Evolutionary conservation across 2,113 vertebrate species (phyloP).

Genomic region (Eubucco bourcierii): DNA sequence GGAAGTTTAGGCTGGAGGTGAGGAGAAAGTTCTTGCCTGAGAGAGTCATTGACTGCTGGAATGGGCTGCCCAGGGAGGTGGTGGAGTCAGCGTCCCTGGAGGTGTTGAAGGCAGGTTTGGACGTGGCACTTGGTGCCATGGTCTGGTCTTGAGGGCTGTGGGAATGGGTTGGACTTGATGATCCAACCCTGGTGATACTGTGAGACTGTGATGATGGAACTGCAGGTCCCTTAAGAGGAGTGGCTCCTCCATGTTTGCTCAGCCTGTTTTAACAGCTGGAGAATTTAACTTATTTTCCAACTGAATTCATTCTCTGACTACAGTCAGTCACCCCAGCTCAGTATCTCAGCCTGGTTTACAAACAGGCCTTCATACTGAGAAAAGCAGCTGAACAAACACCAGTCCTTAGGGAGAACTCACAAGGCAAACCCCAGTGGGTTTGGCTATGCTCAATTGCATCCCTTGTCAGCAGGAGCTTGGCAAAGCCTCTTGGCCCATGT

Average conservation of each 20-base stretch:
- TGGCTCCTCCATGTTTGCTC: background rate
- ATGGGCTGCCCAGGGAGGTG: no score
- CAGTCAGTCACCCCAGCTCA: background rate
- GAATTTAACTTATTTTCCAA: background rate
- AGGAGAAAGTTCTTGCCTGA: no score
- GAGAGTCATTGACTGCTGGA: no score
- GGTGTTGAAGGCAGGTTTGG: no score
- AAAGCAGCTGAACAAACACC: slow-evolving; percentile 31
- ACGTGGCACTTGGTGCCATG: no score
- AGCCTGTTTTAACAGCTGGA: background rate
- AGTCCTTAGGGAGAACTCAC: background rate
- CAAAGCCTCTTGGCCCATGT: background rate
- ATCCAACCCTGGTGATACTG: no score
- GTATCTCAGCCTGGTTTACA: background rate
- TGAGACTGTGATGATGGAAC: no score
- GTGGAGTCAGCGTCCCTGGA: no score
- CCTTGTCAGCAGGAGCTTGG: background rate
- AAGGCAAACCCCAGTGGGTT: background rate
- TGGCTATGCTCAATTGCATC: background rate
- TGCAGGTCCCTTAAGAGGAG: background rate
- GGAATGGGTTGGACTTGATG: no score
- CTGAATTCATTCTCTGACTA: background rate
- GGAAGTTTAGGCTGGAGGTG: no score
- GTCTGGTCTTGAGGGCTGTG: no score
- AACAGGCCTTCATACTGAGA: background rate